Evolutionary conservation across 2,797 vertebrate species (phyloP).

Genomic region (Microchirus variegatus): DNA sequence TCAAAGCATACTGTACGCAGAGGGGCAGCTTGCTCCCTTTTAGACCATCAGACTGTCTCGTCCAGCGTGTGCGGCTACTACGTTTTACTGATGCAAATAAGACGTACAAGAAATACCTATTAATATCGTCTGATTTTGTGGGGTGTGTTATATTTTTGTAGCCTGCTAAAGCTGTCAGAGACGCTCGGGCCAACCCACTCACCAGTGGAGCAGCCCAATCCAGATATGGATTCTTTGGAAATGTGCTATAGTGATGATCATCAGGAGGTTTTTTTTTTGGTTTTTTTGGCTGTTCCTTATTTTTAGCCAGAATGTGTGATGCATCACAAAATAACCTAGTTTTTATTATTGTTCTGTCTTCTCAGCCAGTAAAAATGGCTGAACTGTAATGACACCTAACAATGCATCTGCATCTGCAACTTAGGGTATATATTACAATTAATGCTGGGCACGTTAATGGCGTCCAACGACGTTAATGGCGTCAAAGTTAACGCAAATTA

Average conservation of each 20-base stretch:
- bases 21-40: slow-evolving; percentile 59
- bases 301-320: slow-evolving; percentile 54
- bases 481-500: no score
- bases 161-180: slow-evolving; percentile 32
- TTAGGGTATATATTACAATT: neutral
- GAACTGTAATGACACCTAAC: slow-evolving; percentile 30
- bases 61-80: slow-evolving; percentile 18
- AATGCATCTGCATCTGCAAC: slow-evolving; percentile 10
- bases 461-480: no score
- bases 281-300: slow-evolving; percentile 55
- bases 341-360: slow-evolving; percentile 56
- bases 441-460: no score
- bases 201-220: slow-evolving; percentile 44
- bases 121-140: slow-evolving; percentile 38
- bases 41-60: slow-evolving; percentile 33
- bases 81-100: slow-evolving; percentile 6
- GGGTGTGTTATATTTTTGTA: slow-evolving; percentile 16
- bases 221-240: slow-evolving; percentile 46
- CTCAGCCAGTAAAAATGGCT: slow-evolving; percentile 32
- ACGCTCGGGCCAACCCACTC: slow-evolving; percentile 37
- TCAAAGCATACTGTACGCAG: slow-evolving; percentile 68
- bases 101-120: slow-evolving; percentile 19
- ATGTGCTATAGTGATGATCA: slow-evolving; percentile 52
- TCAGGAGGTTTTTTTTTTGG: slow-evolving; percentile 35
- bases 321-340: slow-evolving; percentile 70